Percentiles rank a stretch among this genome's conserved stretches.
Evolutionary conservation across 92 coral and sea anemone species (phyloP).

Genomic region (Porites evermanni): DNA sequence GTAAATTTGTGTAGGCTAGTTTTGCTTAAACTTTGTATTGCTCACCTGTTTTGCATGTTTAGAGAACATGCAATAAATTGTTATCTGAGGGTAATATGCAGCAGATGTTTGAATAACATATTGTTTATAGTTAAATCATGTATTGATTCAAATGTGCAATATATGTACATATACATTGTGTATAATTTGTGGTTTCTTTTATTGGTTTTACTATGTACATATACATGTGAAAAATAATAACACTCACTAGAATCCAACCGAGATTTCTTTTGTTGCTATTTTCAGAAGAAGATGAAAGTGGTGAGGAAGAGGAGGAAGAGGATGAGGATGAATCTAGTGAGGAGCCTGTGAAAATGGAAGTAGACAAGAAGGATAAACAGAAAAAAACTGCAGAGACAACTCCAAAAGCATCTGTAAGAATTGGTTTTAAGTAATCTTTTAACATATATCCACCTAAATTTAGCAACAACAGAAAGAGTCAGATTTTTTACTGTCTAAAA

Average conservation of each 20-base stretch:
- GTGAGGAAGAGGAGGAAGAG: constrained; percentile 47
- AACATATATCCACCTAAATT: neutral
- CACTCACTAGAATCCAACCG: too few relatives aligned
- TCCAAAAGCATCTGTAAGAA: constrained; percentile 28
- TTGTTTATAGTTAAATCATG: too few relatives aligned
- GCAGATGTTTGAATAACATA: too few relatives aligned
- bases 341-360: constrained; percentile 37
- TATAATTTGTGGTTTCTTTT: too few relatives aligned
- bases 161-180: too few relatives aligned
- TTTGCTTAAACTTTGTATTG: neutral
- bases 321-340: constrained; percentile 59
- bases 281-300: constrained; percentile 47
- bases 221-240: too few relatives aligned
- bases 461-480: too few relatives aligned
- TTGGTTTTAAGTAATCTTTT: neutral
- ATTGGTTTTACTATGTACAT: neutral
- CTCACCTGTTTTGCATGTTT: too few relatives aligned
- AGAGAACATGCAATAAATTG: too few relatives aligned
- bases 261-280: neutral
- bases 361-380: constrained; percentile 15
- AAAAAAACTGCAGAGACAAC: neutral
- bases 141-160: too few relatives aligned
- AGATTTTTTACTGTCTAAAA: too few relatives aligned
- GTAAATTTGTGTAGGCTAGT: neutral
- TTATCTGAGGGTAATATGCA: too few relatives aligned